These are phyloP conservation scores for Diarsia mendica DNA, from an alignment of 2,888 invertebrate genomes.

Conservation along the genomic window DNA sequence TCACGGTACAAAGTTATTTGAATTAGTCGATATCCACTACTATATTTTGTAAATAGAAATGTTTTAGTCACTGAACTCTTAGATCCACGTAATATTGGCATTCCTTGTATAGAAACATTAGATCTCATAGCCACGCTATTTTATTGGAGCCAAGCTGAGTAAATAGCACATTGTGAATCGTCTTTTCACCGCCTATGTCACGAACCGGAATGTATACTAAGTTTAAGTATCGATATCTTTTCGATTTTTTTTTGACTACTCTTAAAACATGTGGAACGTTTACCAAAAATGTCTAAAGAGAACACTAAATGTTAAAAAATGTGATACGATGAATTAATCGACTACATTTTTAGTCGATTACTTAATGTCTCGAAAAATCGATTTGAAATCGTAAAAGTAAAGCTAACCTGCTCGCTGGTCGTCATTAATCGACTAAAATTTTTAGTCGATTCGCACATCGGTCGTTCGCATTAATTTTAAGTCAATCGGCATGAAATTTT, in stretches of 20 bases:
- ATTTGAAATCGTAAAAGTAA: constrained; percentile 32
- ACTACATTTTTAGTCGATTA: constrained; percentile 43
- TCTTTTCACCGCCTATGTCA: constrained; percentile 62
- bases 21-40: constrained; percentile 58
- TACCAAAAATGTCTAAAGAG: constrained; percentile 64
- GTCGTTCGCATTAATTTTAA: constrained; percentile 45
- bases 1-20: constrained; percentile 57
- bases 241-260: constrained; percentile 56
- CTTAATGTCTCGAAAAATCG: constrained; percentile 3
- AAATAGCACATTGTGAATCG: constrained; percentile 41
- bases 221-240: constrained; percentile 54
- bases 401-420: constrained; percentile 7
- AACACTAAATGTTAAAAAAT: constrained; percentile 51
- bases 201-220: constrained; percentile 47
- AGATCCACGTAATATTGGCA: constrained; percentile 62
- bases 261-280: constrained; percentile 58
- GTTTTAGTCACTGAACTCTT: constrained; percentile 64
- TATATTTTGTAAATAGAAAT: constrained; percentile 67
- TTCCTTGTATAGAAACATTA: constrained; percentile 65
- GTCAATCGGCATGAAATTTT: constrained; percentile 58
- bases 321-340: constrained; percentile 43
- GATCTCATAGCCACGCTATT: constrained; percentile 57
- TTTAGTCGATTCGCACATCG: constrained; percentile 36
- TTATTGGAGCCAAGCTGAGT: constrained; percentile 54
- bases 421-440: constrained; percentile 34